Percentiles rank a stretch among this genome's conserved stretches.
These are phyloP conservation scores for Nasonia longicornis DNA, from an alignment of 1,140 invertebrate genomes.

Conservation along the genomic window DNA sequence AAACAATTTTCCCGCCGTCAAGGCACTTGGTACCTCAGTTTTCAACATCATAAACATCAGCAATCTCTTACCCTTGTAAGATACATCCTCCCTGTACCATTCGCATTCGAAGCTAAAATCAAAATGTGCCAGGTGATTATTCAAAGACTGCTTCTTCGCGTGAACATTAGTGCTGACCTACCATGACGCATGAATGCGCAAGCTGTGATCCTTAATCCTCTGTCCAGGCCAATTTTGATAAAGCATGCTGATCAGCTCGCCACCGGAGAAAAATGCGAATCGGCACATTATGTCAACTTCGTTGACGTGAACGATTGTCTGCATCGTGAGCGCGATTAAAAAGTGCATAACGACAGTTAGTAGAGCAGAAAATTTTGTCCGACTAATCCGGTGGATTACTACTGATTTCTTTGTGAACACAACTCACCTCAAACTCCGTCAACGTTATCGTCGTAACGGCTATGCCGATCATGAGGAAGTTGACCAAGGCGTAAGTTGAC, in stretches of 20 bases:
- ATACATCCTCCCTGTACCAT: constrained; percentile 20
- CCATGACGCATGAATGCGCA: neutral
- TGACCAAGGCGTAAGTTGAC: neutral
- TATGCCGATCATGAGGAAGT: constrained; percentile 10
- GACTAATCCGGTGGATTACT: neutral
- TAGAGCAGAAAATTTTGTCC: neutral
- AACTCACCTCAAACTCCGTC: constrained; percentile 6
- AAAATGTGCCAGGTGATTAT: neutral
- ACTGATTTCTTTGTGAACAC: neutral
- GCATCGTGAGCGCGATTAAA: neutral
- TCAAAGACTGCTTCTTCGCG: too few relatives aligned
- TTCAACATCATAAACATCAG: constrained; percentile 15
- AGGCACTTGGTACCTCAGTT: neutral
- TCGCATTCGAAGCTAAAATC: constrained; percentile 23
- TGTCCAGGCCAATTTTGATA: constrained; percentile 29
- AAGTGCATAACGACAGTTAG: neutral
- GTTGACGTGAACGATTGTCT: constrained; percentile 1
- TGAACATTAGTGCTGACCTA: neutral
- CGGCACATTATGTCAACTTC: constrained; percentile 2
- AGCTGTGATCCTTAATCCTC: constrained; percentile 22
- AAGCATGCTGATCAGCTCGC: constrained; percentile 1
- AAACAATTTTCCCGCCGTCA: constrained; percentile 19
- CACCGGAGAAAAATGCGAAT: neutral
- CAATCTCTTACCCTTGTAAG: constrained; percentile 3
- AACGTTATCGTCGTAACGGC: neutral